Base-by-base conservation (phyloP, 2,797 vertebrate species). In the Acipenser oxyrinchus region DNA sequence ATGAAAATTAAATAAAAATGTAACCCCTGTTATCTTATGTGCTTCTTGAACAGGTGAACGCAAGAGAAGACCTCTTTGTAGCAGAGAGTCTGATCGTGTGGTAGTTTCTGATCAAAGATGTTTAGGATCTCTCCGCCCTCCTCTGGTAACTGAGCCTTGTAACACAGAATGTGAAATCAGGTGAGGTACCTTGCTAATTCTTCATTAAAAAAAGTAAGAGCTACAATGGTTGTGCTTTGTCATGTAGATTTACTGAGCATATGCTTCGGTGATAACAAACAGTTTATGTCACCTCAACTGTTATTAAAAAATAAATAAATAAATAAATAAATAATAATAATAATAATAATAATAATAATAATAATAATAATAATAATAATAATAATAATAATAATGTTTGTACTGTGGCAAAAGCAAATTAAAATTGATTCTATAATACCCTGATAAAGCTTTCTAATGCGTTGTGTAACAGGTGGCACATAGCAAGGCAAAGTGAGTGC, bases 71-170 rank as follows among this genome's bases (percentile, higher is more conserved):
- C 89, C 91, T 13, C 72, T 94, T 66, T 99, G 97, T 68, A 95
- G 88, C 67, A 85, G 96, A 70, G 96, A 99, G 79, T 94, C 92
- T 0, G 96, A 99, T 77, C 87, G 93, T 66, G 87, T 94, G 75
- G 90, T 92, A 0, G 97, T 99, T 75, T 99, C 97, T 0, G 96
- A 99, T 86, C 95, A 98, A 82, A 89, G 95, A 78, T 99, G 97
- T 60, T 91, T 95, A 53, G 87, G 81, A 11, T 85, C 91, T 51
- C 80, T 91, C 50, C 88, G 87, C 67, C 96, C 96, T 11, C 82
- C 83, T 10, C 83, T 89, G 64, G 60, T 94, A 78, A 88, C 88
- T 0, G 95, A 99, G 76, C 79, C 88, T 60, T 99, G 97, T 64
- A 90, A 93, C 84, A 89, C 85, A 37, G 95, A 99, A 66, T 99